phyloP scores from a whole-genome alignment of 2,113 vertebrate species.

The Meleagris gallopavo region DNA sequence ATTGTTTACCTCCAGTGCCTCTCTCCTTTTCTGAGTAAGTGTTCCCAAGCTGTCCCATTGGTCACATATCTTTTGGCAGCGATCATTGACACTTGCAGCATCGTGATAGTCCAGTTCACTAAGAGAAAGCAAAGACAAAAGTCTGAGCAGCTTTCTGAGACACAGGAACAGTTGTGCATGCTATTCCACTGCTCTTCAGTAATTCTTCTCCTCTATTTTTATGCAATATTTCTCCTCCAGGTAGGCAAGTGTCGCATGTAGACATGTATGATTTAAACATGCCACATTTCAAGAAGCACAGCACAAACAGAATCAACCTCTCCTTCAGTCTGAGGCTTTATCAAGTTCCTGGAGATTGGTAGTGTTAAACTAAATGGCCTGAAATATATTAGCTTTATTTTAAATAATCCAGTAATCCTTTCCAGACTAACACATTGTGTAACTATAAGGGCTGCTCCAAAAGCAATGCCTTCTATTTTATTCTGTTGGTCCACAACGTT shows the following conservation, averaged over 20 bases:
- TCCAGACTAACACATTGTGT: neutral
- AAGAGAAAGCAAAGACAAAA: slow-evolving; percentile 28
- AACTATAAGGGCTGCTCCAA: neutral
- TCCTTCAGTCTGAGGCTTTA: neutral
- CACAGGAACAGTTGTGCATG: neutral
- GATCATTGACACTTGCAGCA: slow-evolving; percentile 92
- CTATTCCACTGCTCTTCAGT: neutral
- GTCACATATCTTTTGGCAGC: slow-evolving; percentile 97
- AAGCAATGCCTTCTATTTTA: too few relatives aligned
- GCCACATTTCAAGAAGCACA: neutral
- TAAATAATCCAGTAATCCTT: neutral
- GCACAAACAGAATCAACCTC: neutral
- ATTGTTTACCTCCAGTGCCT: slow-evolving; percentile 88
- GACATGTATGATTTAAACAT: neutral
- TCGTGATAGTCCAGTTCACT: slow-evolving; percentile 95
- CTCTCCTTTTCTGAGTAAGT: slow-evolving; percentile 95
- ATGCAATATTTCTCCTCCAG: neutral
- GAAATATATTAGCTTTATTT: neutral
- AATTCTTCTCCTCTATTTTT: neutral
- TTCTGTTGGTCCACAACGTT: too few relatives aligned
- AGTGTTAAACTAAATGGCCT: neutral
- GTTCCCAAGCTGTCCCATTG: slow-evolving; percentile 97
- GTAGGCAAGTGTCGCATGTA: neutral
- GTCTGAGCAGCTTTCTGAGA: slow-evolving; percentile 3
- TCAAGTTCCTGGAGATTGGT: neutral